Evolutionary conservation across 92 coral and sea anemone genomes (phyloP).

Genomic region (Porites evermanni): DNA sequence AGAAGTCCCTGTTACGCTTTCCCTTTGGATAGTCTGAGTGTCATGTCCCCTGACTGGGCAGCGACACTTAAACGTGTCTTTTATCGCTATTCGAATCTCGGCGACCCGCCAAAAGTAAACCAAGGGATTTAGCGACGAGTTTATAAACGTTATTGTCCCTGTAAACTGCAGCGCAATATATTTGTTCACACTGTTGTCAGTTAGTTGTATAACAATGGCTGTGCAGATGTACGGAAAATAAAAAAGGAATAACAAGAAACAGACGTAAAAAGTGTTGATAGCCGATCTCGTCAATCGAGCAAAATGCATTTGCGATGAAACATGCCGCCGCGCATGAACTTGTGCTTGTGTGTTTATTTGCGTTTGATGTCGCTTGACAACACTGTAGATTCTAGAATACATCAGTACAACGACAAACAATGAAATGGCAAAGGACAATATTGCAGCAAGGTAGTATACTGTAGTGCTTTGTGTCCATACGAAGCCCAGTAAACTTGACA

Average conservation of each 20-base stretch:
- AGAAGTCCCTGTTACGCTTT: neutral
- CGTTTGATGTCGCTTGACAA: constrained; percentile 38
- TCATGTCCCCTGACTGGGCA: neutral
- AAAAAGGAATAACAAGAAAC: constrained; percentile 25
- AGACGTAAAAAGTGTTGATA: constrained; percentile 45
- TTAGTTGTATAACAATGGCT: constrained; percentile 16
- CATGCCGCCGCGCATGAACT: neutral
- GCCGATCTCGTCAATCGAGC: constrained; percentile 24
- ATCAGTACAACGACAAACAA: constrained; percentile 15
- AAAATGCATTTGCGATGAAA: constrained; percentile 15
- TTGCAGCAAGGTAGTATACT: neutral
- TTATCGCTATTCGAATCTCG: constrained; percentile 36
- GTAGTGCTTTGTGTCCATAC: constrained; percentile 12
- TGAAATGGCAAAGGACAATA: neutral
- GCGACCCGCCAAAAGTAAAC: constrained; percentile 46
- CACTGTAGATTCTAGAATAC: constrained; percentile 37
- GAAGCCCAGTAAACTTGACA: neutral
- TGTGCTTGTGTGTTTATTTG: constrained; percentile 38
- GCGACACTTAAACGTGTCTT: neutral
- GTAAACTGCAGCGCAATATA: constrained; percentile 22
- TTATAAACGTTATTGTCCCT: constrained; percentile 34
- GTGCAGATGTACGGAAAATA: constrained; percentile 23
- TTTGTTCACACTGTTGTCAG: constrained; percentile 12
- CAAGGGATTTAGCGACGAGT: constrained; percentile 40
- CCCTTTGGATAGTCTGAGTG: neutral